A percentile compares a stretch with the other conserved stretches of the same genome.
Evolutionary conservation across 2,888 invertebrate genomes (phyloP).

Genomic region (Drosophila robusta): DNA sequence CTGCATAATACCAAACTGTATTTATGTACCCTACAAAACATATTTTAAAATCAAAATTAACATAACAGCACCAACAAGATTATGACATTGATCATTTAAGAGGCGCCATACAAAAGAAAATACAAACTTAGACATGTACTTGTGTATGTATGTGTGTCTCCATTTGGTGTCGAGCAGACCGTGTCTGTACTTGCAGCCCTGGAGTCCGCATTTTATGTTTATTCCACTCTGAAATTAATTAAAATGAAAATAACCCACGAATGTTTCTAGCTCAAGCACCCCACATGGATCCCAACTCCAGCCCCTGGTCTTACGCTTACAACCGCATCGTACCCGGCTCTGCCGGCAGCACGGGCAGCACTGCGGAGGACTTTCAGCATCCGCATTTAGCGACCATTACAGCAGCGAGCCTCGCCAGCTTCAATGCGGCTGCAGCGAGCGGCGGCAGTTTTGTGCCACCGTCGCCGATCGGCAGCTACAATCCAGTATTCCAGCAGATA

Average conservation of each 20-base stretch:
- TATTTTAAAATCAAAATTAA: constrained; percentile 3
- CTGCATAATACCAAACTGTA: constrained; percentile 37
- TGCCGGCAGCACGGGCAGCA: constrained; percentile 87
- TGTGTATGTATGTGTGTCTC: constrained; percentile 22
- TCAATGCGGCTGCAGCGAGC: constrained; percentile 85
- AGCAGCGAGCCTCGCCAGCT: constrained; percentile 87
- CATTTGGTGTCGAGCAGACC: constrained; percentile 15
- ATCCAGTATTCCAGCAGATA: constrained; percentile 92
- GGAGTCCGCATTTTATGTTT: constrained; percentile 39
- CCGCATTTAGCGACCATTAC: constrained; percentile 88
- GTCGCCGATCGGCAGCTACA: constrained; percentile 90
- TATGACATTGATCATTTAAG: neutral
- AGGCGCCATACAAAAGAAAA: neutral
- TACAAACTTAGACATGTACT: constrained; percentile 15
- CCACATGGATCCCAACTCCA: constrained; percentile 92
- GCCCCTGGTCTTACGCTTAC: constrained; percentile 94
- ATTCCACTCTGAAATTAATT: constrained; percentile 17
- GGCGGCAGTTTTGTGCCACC: constrained; percentile 88
- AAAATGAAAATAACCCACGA: constrained; percentile 26
- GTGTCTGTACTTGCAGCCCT: constrained; percentile 30
- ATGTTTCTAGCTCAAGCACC: constrained; percentile 51
- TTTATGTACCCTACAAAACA: constrained; percentile 8
- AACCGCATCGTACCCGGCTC: constrained; percentile 91
- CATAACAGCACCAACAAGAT: neutral
- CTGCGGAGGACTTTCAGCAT: constrained; percentile 89